Conservation (phyloP, 2,797 vertebrate genomes). For the Typhlichthys eigenmanni region DNA sequence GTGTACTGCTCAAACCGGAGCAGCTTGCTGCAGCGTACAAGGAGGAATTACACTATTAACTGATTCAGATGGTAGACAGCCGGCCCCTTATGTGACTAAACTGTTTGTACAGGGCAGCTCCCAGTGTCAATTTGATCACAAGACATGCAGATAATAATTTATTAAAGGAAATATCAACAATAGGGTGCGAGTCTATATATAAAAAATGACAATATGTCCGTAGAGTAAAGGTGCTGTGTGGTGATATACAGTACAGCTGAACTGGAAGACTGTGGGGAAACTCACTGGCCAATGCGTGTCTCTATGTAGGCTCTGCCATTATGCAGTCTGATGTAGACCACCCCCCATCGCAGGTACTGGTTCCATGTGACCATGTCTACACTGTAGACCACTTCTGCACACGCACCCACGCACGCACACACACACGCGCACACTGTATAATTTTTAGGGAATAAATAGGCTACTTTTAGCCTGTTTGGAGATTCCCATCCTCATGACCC, state of each 20-base stretch:
- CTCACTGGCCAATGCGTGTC: slow-evolving; percentile 77
- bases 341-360: slow-evolving; percentile 81
- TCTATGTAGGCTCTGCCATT: slow-evolving; percentile 68
- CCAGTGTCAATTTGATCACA: too few species aligned
- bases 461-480: too few species aligned
- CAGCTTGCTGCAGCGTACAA: slow-evolving; percentile 59
- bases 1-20: slow-evolving; percentile 79
- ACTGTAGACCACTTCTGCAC: slow-evolving; percentile 74
- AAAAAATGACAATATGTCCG: too few species aligned
- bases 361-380: slow-evolving; percentile 84
- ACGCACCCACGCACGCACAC: slow-evolving; percentile 14
- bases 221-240: too few species aligned
- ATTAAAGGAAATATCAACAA: too few species aligned
- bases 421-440: slow-evolving; percentile 3
- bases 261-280: slow-evolving; percentile 2
- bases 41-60: not conserved
- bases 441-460: too few species aligned
- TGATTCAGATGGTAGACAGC: too few species aligned
- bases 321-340: slow-evolving; percentile 75
- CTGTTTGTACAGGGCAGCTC: too few species aligned
- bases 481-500: too few species aligned
- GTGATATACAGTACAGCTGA: not conserved
- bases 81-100: too few species aligned
- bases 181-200: too few species aligned
- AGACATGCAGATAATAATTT: too few species aligned